phyloP scores from a whole-genome alignment of 1,140 invertebrate genomes.

The Drosophila azteca region DNA sequence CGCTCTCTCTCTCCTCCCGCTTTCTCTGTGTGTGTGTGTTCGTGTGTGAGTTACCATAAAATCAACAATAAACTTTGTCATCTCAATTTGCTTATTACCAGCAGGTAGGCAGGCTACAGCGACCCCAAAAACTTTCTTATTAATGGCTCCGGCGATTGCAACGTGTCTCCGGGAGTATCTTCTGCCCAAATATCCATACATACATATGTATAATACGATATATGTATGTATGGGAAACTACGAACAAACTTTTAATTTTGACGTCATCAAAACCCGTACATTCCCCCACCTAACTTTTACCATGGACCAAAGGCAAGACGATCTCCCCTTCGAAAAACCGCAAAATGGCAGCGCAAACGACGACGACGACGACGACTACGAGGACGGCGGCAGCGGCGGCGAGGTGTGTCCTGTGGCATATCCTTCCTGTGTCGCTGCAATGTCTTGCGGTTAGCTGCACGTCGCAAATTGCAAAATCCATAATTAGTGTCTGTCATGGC shows the following conservation, averaged over 20 bases:
- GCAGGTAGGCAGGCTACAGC: conserved; percentile 54
- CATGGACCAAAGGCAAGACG: not conserved
- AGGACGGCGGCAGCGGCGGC: conserved; percentile 18
- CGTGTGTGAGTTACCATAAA: conserved; percentile 51
- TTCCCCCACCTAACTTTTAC: not conserved
- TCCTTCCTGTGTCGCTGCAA: conserved; percentile 40
- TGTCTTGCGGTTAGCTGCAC: conserved; percentile 73
- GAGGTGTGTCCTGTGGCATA: conserved; percentile 65
- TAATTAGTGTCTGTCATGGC: conserved; percentile 79
- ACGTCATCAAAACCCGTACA: conserved; percentile 3
- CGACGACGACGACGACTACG: no score
- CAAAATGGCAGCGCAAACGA: conserved; percentile 62
- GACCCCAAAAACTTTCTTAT: conserved; percentile 68
- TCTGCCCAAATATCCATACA: not conserved
- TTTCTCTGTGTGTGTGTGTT: not conserved
- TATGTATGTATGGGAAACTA: conserved; percentile 21
- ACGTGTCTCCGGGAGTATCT: conserved; percentile 36
- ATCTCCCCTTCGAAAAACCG: conserved; percentile 41
- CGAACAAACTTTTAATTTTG: conserved; percentile 44
- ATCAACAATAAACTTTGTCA: conserved; percentile 81
- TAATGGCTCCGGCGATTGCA: conserved; percentile 74
- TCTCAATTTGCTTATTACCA: conserved; percentile 82
- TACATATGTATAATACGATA: not conserved
- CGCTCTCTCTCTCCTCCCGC: no score
- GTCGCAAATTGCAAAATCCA: conserved; percentile 79